phyloP scores from a whole-genome alignment of 2,113 vertebrate genomes.

The Myotis brandtii region DNA sequence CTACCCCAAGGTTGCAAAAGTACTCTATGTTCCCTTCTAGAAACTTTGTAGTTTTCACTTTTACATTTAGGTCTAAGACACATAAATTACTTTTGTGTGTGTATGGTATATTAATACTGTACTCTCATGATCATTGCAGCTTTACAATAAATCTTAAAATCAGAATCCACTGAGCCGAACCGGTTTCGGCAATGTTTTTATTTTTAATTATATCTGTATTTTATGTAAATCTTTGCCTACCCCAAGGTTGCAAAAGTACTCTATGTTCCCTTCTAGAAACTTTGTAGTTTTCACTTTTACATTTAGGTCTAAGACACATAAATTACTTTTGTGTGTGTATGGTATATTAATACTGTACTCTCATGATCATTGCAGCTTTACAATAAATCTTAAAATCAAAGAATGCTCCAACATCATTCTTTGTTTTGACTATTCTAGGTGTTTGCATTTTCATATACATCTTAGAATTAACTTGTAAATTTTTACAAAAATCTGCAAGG shows the following conservation, averaged over 20 bases:
- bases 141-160: neutral
- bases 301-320: neutral
- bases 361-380: neutral
- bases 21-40: neutral
- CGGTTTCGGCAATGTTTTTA: no score
- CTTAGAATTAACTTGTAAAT: constrained; percentile 3
- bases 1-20: neutral
- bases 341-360: neutral
- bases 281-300: constrained; percentile 16
- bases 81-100: neutral
- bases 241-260: neutral
- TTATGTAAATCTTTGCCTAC: neutral
- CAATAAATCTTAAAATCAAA: neutral
- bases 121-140: neutral
- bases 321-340: neutral
- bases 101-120: neutral
- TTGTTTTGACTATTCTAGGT: neutral
- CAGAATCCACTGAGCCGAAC: no score
- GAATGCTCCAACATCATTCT: neutral
- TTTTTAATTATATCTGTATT: neutral
- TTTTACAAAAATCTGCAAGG: neutral
- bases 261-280: neutral
- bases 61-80: neutral
- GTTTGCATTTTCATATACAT: neutral
- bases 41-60: constrained; percentile 26